These are phyloP conservation scores for Siniperca obscura DNA, from an alignment of 2,797 vertebrate genomes.

Conservation along the genomic window DNA sequence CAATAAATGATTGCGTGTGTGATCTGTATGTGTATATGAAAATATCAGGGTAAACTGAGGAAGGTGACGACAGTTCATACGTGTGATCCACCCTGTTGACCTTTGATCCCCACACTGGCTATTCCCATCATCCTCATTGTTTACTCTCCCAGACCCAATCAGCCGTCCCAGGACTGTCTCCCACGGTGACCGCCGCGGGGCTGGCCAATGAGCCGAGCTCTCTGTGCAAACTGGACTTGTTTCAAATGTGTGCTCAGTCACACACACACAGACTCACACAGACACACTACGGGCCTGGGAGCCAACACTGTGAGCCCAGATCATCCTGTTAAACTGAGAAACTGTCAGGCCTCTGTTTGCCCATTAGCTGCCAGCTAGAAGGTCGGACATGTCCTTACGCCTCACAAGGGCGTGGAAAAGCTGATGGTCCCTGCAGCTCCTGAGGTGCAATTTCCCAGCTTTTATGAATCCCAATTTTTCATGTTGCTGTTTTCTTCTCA, in stretches of 20 bases:
- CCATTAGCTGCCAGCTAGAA: slow-evolving; percentile 40
- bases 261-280: slow-evolving; percentile 19
- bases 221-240: slow-evolving; percentile 66
- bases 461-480: slow-evolving; percentile 11
- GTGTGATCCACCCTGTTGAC: slow-evolving; percentile 55
- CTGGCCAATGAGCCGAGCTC: slow-evolving; percentile 57
- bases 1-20: slow-evolving; percentile 9
- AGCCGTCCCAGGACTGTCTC: slow-evolving; percentile 58
- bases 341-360: slow-evolving; percentile 59
- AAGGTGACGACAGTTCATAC: slow-evolving; percentile 23
- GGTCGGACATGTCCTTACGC: slow-evolving; percentile 43
- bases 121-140: slow-evolving; percentile 69
- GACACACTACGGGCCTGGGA: slow-evolving; percentile 41
- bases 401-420: slow-evolving; percentile 36
- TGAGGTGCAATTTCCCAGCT: neutral
- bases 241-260: slow-evolving; percentile 67
- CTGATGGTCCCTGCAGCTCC: slow-evolving; percentile 2
- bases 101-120: slow-evolving; percentile 53
- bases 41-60: slow-evolving; percentile 3
- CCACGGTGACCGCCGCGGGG: slow-evolving; percentile 56
- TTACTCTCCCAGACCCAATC: slow-evolving; percentile 72
- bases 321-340: slow-evolving; percentile 48
- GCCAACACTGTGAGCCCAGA: slow-evolving; percentile 54
- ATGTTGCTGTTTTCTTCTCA: neutral
- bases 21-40: slow-evolving; percentile 5